phyloP scores from a whole-genome alignment of 1,140 invertebrate genomes.

The Drosophila arizonae region DNA sequence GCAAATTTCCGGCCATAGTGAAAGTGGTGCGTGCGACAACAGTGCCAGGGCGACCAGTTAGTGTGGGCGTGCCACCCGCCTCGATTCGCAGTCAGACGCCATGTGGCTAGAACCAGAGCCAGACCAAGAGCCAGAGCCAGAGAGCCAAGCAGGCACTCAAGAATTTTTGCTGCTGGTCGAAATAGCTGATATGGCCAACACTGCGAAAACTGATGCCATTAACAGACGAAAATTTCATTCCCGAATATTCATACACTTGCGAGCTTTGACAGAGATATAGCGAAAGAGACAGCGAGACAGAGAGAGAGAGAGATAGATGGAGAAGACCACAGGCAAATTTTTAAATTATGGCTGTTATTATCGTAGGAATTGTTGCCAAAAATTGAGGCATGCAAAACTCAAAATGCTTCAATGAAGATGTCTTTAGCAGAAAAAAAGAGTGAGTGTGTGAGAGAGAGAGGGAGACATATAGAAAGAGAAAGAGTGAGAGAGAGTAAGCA shows the following conservation, averaged over 20 bases:
- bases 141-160: conserved; percentile 37
- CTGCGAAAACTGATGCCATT: conserved; percentile 51
- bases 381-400: conserved; percentile 38
- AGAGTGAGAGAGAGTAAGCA: not conserved
- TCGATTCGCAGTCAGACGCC: too few relatives aligned
- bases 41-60: conserved; percentile 14
- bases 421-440: not conserved
- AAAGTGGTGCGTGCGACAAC: conserved; percentile 72
- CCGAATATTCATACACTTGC: conserved; percentile 74
- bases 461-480: not conserved
- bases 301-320: not conserved
- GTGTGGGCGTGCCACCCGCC: conserved; percentile 11
- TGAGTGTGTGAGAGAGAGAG: not conserved
- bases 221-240: conserved; percentile 58
- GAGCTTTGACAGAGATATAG: conserved; percentile 18
- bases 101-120: too few relatives aligned
- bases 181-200: conserved; percentile 45
- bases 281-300: not conserved
- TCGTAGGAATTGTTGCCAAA: conserved; percentile 29
- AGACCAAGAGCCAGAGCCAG: not conserved
- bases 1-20: conserved; percentile 73
- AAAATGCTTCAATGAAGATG: conserved; percentile 1
- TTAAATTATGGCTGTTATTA: conserved; percentile 44
- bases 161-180: conserved; percentile 43
- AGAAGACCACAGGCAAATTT: conserved; percentile 24